Conservation (phyloP, 2,888 invertebrate species). For the Xestia sexstrigata region DNA sequence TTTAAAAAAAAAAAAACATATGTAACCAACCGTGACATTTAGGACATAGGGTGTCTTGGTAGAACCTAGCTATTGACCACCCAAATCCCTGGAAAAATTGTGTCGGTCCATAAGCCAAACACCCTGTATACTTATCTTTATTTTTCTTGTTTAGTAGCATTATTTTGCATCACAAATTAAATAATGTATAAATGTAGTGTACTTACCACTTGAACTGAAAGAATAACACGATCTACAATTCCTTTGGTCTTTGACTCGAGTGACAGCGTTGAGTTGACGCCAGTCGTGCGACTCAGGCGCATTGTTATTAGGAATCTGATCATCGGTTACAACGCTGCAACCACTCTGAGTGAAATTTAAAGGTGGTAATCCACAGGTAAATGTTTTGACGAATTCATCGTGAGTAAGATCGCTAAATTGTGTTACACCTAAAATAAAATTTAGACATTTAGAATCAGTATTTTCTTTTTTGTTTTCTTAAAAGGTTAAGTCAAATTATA, state of each 20-base stretch:
- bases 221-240: conserved; percentile 96
- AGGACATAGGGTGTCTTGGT: too few species aligned
- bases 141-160: background rate
- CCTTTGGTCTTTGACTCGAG: conserved; percentile 94
- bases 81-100: too few species aligned
- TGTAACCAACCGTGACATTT: too few species aligned
- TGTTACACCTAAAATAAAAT: conserved; percentile 51
- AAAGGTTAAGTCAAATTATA: background rate
- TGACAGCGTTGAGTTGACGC: conserved; percentile 94
- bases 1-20: too few species aligned
- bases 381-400: conserved; percentile 33
- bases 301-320: conserved; percentile 43
- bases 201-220: conserved; percentile 63
- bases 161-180: background rate
- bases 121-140: too few species aligned
- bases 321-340: conserved; percentile 22
- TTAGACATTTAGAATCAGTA: background rate
- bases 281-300: conserved; percentile 90
- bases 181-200: background rate
- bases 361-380: background rate
- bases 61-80: too few species aligned
- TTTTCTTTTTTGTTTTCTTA: background rate
- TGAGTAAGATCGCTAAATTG: conserved; percentile 53
- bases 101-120: too few species aligned
- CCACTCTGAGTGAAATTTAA: background rate